Evolutionary conservation across 2,888 invertebrate genomes (phyloP).

Genomic region (Pterostichus madidus): DNA sequence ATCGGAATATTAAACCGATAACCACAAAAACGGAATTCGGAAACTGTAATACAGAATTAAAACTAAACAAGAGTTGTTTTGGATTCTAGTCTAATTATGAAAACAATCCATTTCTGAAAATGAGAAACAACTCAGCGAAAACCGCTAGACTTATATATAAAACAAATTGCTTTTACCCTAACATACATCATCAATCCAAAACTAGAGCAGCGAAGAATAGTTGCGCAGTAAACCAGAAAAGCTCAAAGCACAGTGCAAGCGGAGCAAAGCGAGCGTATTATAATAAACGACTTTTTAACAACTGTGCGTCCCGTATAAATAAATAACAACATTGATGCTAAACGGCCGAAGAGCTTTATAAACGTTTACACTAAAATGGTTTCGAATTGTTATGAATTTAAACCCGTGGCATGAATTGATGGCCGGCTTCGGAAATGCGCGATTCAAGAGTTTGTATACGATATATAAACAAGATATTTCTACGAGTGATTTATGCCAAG

Average conservation of each 20-base stretch:
- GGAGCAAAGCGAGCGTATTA: conserved; percentile 1
- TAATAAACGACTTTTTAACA: conserved; percentile 57
- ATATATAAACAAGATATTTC: conserved; percentile 46
- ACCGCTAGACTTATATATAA: conserved; percentile 12
- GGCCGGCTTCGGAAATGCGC: conserved; percentile 11
- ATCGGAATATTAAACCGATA: too few species aligned
- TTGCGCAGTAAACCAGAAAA: conserved; percentile 9
- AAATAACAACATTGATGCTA: conserved; percentile 54
- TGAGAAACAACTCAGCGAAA: conserved; percentile 24
- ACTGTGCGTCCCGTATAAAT: conserved; percentile 46
- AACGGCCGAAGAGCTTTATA: conserved; percentile 41
- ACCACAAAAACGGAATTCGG: too few species aligned
- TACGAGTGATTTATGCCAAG: conserved; percentile 14
- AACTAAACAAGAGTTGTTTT: too few species aligned
- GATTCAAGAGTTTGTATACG: conserved; percentile 7
- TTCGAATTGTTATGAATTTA: conserved; percentile 51
- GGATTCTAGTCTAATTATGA: not conserved
- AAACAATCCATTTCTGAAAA: conserved; percentile 20
- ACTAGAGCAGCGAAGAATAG: conserved; percentile 47
- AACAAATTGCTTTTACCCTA: conserved; percentile 24
- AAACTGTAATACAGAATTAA: too few species aligned
- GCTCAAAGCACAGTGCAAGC: not conserved
- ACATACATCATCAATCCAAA: conserved; percentile 32
- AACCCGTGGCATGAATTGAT: conserved; percentile 50
- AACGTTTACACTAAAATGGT: conserved; percentile 54